These are phyloP conservation scores for Patella pellucida DNA, from an alignment of 2,888 invertebrate genomes.

Conservation along the genomic window DNA sequence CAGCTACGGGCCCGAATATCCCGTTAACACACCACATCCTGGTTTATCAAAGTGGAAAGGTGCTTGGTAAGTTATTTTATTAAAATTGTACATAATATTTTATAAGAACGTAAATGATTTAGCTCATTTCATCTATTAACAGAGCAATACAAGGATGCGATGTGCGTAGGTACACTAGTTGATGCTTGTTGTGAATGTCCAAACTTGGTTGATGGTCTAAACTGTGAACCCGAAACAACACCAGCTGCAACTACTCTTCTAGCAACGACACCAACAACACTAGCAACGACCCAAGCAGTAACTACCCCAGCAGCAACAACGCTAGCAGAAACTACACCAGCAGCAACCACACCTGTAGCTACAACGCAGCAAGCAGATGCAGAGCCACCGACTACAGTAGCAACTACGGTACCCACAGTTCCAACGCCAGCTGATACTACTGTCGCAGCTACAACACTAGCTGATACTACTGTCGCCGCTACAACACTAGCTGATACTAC, in stretches of 20 bases:
- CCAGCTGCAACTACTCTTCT: not conserved
- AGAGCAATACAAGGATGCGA: not conserved
- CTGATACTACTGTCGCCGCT: not conserved
- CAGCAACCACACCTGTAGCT: not conserved
- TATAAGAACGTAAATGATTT: no score
- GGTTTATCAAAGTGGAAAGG: no score
- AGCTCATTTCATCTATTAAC: not conserved
- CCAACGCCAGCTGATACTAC: not conserved
- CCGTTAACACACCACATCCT: no score
- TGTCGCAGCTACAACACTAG: not conserved
- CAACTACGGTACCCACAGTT: no score
- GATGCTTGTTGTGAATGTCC: not conserved
- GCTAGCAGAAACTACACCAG: not conserved
- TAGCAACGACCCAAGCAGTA: not conserved
- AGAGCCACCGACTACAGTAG: not conserved
- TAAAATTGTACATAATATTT: no score
- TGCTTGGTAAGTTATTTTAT: no score
- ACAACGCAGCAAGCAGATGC: not conserved
- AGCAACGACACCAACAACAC: not conserved
- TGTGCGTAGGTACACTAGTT: not conserved
- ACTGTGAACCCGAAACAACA: not conserved
- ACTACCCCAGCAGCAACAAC: not conserved
- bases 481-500: not conserved
- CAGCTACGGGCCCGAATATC: no score
- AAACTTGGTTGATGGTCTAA: not conserved